Percentiles rank a stretch among this genome's conserved stretches.
Conservation (phyloP, 2,113 vertebrate genomes). For the Verasper variegatus region DNA sequence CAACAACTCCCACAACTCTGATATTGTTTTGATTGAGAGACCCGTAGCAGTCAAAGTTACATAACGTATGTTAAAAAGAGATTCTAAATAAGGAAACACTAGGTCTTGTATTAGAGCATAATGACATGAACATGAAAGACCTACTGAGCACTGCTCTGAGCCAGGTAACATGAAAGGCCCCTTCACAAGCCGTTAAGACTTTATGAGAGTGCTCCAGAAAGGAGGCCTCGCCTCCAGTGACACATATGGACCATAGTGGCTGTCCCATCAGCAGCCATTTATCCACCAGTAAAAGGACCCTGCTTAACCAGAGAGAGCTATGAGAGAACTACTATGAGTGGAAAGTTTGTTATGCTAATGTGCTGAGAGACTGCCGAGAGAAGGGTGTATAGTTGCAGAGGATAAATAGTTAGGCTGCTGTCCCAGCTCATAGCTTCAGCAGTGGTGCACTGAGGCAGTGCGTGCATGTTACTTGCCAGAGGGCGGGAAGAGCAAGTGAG, state of each 20-base stretch:
- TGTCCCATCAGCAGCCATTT: conserved; percentile 30
- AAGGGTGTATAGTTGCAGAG: conserved; percentile 69
- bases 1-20: too few relatives aligned
- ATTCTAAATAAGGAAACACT: conserved; percentile 2
- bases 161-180: conserved; percentile 60
- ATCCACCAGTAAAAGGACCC: conserved; percentile 44
- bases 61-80: neutral
- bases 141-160: conserved; percentile 18
- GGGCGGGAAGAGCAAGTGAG: conserved; percentile 52
- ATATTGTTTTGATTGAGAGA: neutral
- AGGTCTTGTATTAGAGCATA: conserved; percentile 18
- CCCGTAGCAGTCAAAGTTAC: neutral
- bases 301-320: conserved; percentile 57
- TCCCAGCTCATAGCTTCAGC: conserved; percentile 49
- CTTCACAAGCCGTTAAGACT: conserved; percentile 43
- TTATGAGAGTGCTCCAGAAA: conserved; percentile 39
- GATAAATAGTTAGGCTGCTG: conserved; percentile 61
- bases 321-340: conserved; percentile 76
- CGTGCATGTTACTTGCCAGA: conserved; percentile 82
- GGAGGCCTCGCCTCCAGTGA: conserved; percentile 22
- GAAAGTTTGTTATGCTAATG: conserved; percentile 82
- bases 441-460: conserved; percentile 43
- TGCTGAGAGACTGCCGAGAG: conserved; percentile 73
- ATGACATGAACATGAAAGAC: conserved; percentile 23
- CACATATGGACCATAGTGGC: conserved; percentile 37